Base-by-base conservation (phyloP, 2,797 vertebrate species). In the Anabas testudineus region DNA sequence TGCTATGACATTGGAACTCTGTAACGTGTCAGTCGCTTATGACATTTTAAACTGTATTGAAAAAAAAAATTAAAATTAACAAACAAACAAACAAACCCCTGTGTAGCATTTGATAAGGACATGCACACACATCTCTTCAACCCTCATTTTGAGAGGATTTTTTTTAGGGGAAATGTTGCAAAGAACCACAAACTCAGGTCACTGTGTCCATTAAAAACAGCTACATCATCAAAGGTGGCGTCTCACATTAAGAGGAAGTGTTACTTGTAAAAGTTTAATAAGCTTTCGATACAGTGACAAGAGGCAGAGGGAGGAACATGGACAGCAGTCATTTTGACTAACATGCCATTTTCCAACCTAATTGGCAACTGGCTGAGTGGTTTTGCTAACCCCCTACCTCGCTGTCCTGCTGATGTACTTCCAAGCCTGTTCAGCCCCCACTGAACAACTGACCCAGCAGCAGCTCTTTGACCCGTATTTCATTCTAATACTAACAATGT, bases 271-370 rank as follows among this genome's bases (percentile, higher is more conserved):
- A 93, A 81, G 59, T 78, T 90, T 87, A 76, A 90, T 81, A 78
- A 78, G 77, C 71, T 18, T 63, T 57, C 28, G 13, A 71, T 81
- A 51, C 34, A 12, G 65, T 47, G 51, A 69, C 67, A 67, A 66
- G 42, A 63, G 18, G 51, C 58, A 58, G 59, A 70, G 16, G 55
- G 51, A 71, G 52, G 48, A 51, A 66, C 65, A 47, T 57, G 45
- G 24, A 30, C 10, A 2, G 26, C 21, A 32, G 46, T 74, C 62
- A 37, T 80, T 69, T 71, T 49, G 55, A 65, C 65, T 48, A 60
- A 30, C 24, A 15, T 72, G 56, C 26, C 71, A 83, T 87, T 89
- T 91, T 90, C 88, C 80, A 66, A 76, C 90, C 83, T 84, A 91
- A 90, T 86, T 88, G 84, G 84, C 86, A 88, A 71, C 63, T 48